These are phyloP conservation scores for Mizuhopecten yessoensis DNA, from an alignment of 1,140 invertebrate genomes.

Conservation along the genomic window DNA sequence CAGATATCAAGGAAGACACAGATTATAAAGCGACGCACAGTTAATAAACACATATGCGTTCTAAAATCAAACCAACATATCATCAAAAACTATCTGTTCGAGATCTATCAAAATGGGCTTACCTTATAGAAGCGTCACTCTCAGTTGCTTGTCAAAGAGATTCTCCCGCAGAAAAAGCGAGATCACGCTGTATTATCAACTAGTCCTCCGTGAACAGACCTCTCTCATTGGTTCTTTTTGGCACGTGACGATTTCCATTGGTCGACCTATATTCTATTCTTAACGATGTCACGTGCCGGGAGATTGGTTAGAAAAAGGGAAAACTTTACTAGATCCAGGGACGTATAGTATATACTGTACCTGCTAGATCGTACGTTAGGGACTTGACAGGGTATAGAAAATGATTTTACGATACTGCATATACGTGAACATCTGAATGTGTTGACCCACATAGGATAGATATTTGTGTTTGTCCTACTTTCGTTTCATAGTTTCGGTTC, in stretches of 20 bases:
- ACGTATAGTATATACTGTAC: no score
- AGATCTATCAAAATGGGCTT: not conserved
- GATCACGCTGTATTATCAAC: not conserved
- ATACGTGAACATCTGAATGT: no score
- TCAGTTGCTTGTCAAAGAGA: not conserved
- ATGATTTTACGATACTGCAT: no score
- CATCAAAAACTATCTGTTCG: not conserved
- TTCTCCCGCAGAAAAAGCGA: not conserved
- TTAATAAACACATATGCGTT: not conserved
- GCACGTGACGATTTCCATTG: not conserved
- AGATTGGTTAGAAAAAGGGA: not conserved
- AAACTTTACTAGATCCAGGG: no score
- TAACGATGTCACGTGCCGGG: not conserved
- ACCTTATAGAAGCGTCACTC: not conserved
- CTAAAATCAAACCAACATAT: not conserved
- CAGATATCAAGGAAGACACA: not conserved
- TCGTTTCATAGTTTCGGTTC: constrained; percentile 1
- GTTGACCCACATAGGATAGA: not conserved
- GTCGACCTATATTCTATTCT: not conserved
- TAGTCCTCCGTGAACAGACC: not conserved
- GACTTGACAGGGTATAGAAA: no score
- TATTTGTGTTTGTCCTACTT: not conserved
- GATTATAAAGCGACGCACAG: not conserved
- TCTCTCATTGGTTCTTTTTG: not conserved
- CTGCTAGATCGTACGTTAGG: no score